These are phyloP conservation scores for Andrena haemorrhoa DNA, from an alignment of 2,888 invertebrate genomes.

Conservation along the genomic window DNA sequence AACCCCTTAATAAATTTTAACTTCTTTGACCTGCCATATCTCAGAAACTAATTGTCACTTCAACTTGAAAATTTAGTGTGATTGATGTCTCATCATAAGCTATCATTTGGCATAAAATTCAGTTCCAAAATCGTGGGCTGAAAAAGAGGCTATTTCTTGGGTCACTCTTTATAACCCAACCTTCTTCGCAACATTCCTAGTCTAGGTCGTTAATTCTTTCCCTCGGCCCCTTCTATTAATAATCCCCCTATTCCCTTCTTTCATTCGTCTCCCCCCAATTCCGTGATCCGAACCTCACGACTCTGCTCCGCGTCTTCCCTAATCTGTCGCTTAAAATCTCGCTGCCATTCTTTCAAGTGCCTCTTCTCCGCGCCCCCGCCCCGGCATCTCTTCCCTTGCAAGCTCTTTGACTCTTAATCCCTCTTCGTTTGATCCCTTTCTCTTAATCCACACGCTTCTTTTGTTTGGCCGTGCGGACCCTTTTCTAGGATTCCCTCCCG, in stretches of 20 bases:
- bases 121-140: too few species aligned
- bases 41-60: too few species aligned
- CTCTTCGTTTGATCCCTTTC: constrained; percentile 32
- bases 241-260: background rate
- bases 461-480: constrained; percentile 29
- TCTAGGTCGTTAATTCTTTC: background rate
- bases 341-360: background rate
- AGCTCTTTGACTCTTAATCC: constrained; percentile 37
- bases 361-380: background rate
- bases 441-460: constrained; percentile 42
- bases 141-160: too few species aligned
- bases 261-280: background rate
- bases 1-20: too few species aligned
- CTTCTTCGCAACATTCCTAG: background rate
- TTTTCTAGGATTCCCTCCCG: constrained; percentile 31
- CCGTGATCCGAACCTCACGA: background rate
- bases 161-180: too few species aligned
- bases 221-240: background rate
- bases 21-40: too few species aligned
- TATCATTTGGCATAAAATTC: too few species aligned
- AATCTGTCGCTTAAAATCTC: background rate
- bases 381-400: constrained; percentile 3
- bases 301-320: background rate
- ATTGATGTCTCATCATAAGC: too few species aligned
- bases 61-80: too few species aligned